These are phyloP conservation scores for Ochropleura leucogaster DNA, from an alignment of 2,888 invertebrate species.

Conservation along the genomic window DNA sequence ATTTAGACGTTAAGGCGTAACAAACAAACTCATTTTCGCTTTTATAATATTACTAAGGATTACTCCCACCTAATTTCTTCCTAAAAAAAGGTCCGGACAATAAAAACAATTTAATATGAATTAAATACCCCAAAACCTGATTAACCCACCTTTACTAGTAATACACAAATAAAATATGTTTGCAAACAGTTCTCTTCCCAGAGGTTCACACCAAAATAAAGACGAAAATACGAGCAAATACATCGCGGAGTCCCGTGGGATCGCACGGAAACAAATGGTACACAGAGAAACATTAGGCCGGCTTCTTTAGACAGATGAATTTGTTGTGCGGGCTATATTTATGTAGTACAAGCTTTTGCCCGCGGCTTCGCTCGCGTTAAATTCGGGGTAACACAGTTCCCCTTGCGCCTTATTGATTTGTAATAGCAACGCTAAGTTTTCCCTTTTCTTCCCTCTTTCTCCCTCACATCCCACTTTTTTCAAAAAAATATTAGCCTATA, in stretches of 20 bases:
- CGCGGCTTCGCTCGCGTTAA: too few relatives aligned
- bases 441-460: too few relatives aligned
- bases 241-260: constrained; percentile 8
- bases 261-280: constrained; percentile 35
- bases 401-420: too few relatives aligned
- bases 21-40: too few relatives aligned
- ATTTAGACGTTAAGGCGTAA: too few relatives aligned
- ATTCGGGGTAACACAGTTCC: too few relatives aligned
- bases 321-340: neutral
- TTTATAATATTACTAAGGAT: too few relatives aligned
- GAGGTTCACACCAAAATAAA: constrained; percentile 38
- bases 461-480: too few relatives aligned
- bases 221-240: constrained; percentile 52
- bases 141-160: neutral
- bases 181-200: constrained; percentile 7
- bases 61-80: neutral
- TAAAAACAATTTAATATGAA: constrained; percentile 14
- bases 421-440: too few relatives aligned
- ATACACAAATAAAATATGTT: constrained; percentile 17
- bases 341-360: too few relatives aligned
- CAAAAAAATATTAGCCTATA: too few relatives aligned
- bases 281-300: constrained; percentile 14
- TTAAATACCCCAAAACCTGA: constrained; percentile 11
- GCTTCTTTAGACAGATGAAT: neutral
- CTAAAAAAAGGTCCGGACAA: neutral